Base-by-base conservation (phyloP, 2,113 vertebrate genomes). In the Turdus rufiventris region DNA sequence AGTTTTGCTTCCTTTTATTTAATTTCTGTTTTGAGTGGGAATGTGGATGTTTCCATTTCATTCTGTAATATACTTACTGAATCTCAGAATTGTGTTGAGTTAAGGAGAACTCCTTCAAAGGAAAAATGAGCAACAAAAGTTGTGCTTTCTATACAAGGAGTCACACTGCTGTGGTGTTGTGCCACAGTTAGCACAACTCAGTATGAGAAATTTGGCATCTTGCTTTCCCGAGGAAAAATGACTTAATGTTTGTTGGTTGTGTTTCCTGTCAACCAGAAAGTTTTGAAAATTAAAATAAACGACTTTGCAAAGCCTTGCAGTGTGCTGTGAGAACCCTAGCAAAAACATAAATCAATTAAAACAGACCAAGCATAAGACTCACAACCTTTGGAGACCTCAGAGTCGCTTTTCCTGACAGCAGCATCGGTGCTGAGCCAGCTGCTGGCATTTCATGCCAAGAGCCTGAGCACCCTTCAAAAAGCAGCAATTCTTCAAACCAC, bases 331-430 rank as follows among this genome's bases (percentile, higher is more conserved):
- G 85, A 93, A n/a, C 12, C 53, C 16, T 36, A 45, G 58, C 77
- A 65, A 83, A 79, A 94, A 38, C 53, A 96, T 45, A 85, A 57
- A 72, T 82, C 89, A 79, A 15, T 91, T 92, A 86, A 78, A 89
- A 53, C 53, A 75, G 76, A 47, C 53, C 70, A 90, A 89, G 77
- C 77, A 23, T 66, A 42, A 62, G 40, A 53, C 36, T 82, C 10
- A 0, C 53, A 87, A 79, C 33, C 63, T 68, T 89, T 60, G 45
- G 45, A 91, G n/a, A 50, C 71, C 51, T 72, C 66, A 54, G 60
- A 94, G 83, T 63, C 3, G 3, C 50, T 45, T 17, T 68, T 67
- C 40, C 85, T 86, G 85, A 58, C 66, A 76, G 84, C 63, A 75
- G 48, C 63, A 4, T 36, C 1, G 0, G 33, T 74, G 51, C 76